Evolutionary conservation across 2,888 invertebrate species (phyloP), one percentile per base, ranked within the genome.

Genomic region (Hermaeophaga mercurialis): DNA sequence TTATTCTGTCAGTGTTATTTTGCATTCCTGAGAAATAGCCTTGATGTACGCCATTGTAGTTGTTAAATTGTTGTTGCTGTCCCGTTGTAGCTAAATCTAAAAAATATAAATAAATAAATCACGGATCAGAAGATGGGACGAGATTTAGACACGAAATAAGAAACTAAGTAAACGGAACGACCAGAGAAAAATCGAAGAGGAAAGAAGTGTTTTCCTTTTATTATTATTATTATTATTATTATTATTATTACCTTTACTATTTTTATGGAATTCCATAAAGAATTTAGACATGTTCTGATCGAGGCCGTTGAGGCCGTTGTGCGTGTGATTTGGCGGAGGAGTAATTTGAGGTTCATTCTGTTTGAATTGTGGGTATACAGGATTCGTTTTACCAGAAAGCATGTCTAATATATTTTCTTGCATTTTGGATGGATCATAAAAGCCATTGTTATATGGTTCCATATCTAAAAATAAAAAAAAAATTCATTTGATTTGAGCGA

Each of bases 201-300:
- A n/a, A n/a, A n/a, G n/a, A n/a, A n/a, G n/a, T n/a, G n/a, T n/a
- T n/a, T n/a, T n/a, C n/a, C n/a, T n/a, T n/a, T n/a, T n/a, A n/a
- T n/a, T n/a, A n/a, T n/a, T n/a, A n/a, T n/a, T n/a, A n/a, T n/a
- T n/a, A n/a, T n/a, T n/a, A n/a, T n/a, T n/a, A n/a, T n/a, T n/a
- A n/a, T n/a, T n/a, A n/a, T n/a, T n/a, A n/a, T 39, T 43, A 52
- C 52, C 52, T 52, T 63, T 65, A 54, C 59, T 64, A 69, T 85
- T 85, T 72, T 85, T 85, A 75, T 85, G 84, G 78, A 87, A 87
- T 74, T 88, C 87, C 43, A 84, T 84, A 81, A 88, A 86, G 77
- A 87, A 87, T 74, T 87, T 87, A 58, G 86, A 85, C 81, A 87
- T 86, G 61, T 75, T 75, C 59, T 76, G 75, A 61, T 76, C 75